These are phyloP conservation scores for Archips xylosteana DNA, from an alignment of 2,888 invertebrate species.

Conservation along the genomic window DNA sequence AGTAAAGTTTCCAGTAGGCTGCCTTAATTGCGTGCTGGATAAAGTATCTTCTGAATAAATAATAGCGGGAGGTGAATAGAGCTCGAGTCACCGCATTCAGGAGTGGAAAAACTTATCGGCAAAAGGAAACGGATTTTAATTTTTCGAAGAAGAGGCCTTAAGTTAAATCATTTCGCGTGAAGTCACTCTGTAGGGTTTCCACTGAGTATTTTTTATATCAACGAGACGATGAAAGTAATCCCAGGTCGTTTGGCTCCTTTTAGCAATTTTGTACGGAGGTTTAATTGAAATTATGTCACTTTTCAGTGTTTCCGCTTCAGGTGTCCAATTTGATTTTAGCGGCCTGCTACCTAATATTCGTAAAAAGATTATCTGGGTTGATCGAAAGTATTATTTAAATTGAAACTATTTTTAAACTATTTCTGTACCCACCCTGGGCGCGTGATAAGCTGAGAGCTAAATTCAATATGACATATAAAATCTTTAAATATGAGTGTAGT, in stretches of 20 bases:
- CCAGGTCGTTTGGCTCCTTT: constrained; percentile 56
- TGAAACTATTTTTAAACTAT: too few relatives aligned
- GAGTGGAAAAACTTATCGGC: constrained; percentile 65
- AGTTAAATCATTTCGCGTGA: constrained; percentile 79
- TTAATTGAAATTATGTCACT: constrained; percentile 32
- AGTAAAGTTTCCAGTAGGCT: constrained; percentile 71
- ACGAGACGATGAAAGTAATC: constrained; percentile 59
- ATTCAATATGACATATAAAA: too few relatives aligned
- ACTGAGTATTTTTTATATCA: constrained; percentile 63
- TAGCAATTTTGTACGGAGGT: constrained; percentile 44
- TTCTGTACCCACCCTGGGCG: too few relatives aligned
- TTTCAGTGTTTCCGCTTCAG: constrained; percentile 15
- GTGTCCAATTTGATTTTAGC: constrained; percentile 10
- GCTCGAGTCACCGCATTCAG: constrained; percentile 61
- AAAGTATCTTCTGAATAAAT: constrained; percentile 80
- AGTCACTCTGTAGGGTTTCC: constrained; percentile 70
- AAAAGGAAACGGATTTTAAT: constrained; percentile 65
- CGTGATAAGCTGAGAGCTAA: too few relatives aligned
- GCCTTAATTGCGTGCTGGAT: constrained; percentile 75
- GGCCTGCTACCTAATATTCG: background rate
- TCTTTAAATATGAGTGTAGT: too few relatives aligned
- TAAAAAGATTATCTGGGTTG: too few relatives aligned
- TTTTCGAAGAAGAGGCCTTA: constrained; percentile 64
- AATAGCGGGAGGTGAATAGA: constrained; percentile 71
- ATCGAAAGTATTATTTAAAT: too few relatives aligned